Base-by-base conservation (phyloP, 1,140 invertebrate species). In the Brachionus calyciflorus region DNA sequence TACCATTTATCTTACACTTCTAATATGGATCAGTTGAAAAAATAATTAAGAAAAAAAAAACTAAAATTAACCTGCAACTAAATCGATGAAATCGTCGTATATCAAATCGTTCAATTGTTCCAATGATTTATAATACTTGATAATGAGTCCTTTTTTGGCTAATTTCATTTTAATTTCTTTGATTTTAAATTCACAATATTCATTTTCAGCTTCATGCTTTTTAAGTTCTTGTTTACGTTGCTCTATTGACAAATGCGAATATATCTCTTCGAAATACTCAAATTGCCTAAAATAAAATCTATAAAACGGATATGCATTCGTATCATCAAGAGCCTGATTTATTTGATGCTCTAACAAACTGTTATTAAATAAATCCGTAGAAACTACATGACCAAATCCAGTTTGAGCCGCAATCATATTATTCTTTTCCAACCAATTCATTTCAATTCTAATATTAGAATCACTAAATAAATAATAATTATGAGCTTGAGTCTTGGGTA, bases 311-410 rank as follows among this genome's bases (percentile, higher is more conserved):
- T 41, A n/a, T 12, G 80, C 76, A 26, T 79, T 78, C 33, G 78
- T 79, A 26, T 81, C 80, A 26, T 77, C 78, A 1, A 82, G 77
- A 10, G 82, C 82, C 40, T 83, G 81, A 17, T 81, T 81, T 30
- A 85, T 81, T 79, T 85, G 82, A 46, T 84, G 79, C 78, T 85
- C 83, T 0, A 81, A 78, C 3, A 85, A 70, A 77, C 84, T 84
- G 46, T 79, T 79, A 51, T 81, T 79, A 65, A 82, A 81, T 44
- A 81, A 79, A 26, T 77, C 77, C 68, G 83, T 80, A 24, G 82
- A 77, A 19, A 82, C 51, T 2, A 84, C 78, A 82, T 82, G 83
- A 0, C 77, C 46, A 69, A 84, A 82, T 0, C 84, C 82, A 48
- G 79, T 80, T n/a, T 79, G 69, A 1, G 81, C 81, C 2, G 83